Base-by-base conservation (phyloP, 1,140 invertebrate genomes). In the Drosophila baimaii region DNA sequence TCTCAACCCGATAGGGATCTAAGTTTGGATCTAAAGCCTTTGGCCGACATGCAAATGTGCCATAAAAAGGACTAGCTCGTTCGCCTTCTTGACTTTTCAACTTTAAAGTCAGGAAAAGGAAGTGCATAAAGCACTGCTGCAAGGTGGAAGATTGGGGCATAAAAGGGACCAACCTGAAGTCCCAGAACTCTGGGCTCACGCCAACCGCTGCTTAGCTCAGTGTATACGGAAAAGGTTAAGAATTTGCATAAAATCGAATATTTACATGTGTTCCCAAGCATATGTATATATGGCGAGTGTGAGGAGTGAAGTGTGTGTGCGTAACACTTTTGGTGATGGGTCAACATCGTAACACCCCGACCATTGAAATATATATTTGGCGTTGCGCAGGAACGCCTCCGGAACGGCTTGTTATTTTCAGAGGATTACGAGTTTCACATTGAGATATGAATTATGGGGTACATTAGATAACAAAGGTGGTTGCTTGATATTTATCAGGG, bases 161-260 rank as follows among this genome's bases (percentile, higher is more conserved):
- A 52, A 69, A 70, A 51, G 35, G 56, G 19, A 73, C 44, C 39
- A 21, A 21, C 47, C 47, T 41, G 21, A 23, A 15, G 25, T 56
- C 54, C 43, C 31, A 31, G 37, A 9, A 83, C 49, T 69, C 79
- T 49, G 66, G 61, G 68, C 83, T n/a, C n/a, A 88, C 80, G 84
- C 83, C 37, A 86, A 83, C 77, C 44, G 64, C 56, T 66, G 62
- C 51, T 63, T 46, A 44, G 61, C 35, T 55, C 39, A 62, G 47
- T 25, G 41, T 55, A 68, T 62, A 68, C 66, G 71, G 55, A 65
- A 88, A 86, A 88, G 83, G 83, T 89, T 88, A 89, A 61, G 56
- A 79, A 88, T 88, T 88, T 80, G 72, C 83, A 88, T 88, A 88
- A 88, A 88, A 88, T 88, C 83, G 83, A 88, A 86, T 77, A 77